Base-by-base conservation (phyloP, 2,888 invertebrate genomes). In the Mycalesis mineus region DNA sequence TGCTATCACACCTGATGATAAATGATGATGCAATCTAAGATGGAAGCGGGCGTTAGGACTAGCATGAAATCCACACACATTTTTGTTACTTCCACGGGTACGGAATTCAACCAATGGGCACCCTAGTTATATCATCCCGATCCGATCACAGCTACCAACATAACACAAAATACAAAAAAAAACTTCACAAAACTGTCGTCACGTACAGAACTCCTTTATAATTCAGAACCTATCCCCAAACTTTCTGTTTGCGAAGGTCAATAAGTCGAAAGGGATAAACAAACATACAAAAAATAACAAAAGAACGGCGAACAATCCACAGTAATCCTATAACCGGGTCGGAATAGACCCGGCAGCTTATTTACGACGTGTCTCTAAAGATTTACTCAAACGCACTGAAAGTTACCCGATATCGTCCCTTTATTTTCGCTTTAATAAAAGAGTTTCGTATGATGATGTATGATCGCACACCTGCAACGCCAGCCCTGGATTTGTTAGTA, bases 321-420 rank as follows among this genome's bases (percentile, higher is more conserved):
- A 17, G 42, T 44, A 54, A 55, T 29, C 45, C 31, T 50, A 39
- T 50, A 58, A 58, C 55, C 48, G 47, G 57, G 29, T 37, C 49
- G 33, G 40, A 50, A 55, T 45, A 55, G 36, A 58, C 54, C 60
- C 51, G 29, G 36, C 15, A 37, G 52, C 37, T 58, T 58, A 58
- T 55, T 58, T 58, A 61, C 55, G 61, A 52, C 42, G 50, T 61
- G 58, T 55, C 58, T 37, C 37, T 37, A 22, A 58, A 58, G 61
- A 58, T 58, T 61, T 58, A 48, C 47, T 61, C 47, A 61, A 61
- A 61, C 51, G 58, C 58, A 61, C 47, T 51, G 58, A 51, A 52
- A 58, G 45, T 61, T 58, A 61, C 29, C 36, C 41, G 28, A 57
- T 57, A 57, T 51, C 45, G 57, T 56, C 56, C 50, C 58, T 58